Percentiles rank a stretch among this genome's conserved stretches.
phyloP scores from a whole-genome alignment of 2,113 vertebrate genomes.

The Neodontobutis hainanensis region DNA sequence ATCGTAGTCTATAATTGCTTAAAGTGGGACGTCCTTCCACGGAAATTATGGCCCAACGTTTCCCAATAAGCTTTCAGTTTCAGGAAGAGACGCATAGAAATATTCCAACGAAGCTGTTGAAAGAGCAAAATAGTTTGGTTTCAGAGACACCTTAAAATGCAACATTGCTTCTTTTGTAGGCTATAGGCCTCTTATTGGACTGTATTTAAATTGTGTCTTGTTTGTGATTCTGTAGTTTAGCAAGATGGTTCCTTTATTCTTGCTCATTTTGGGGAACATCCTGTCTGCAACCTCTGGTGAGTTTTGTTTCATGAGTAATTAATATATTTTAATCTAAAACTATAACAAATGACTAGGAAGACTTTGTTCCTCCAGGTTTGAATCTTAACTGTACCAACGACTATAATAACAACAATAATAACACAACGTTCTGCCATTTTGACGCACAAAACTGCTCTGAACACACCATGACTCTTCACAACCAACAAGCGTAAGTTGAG shows the following conservation, averaged over 20 bases:
- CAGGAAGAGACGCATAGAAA: slow-evolving; percentile 15
- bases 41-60: slow-evolving; percentile 8
- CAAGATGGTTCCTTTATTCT: background rate
- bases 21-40: slow-evolving; percentile 5
- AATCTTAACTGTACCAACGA: slow-evolving; percentile 62
- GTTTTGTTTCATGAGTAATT: background rate
- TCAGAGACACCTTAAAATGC: too few relatives aligned
- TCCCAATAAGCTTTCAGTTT: slow-evolving; percentile 9
- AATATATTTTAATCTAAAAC: too few relatives aligned
- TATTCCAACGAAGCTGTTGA: background rate
- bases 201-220: background rate
- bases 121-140: background rate
- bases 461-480: slow-evolving; percentile 31
- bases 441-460: slow-evolving; percentile 42
- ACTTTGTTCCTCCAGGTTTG: background rate
- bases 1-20: background rate
- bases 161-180: too few relatives aligned
- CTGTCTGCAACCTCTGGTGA: background rate
- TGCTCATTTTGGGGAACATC: background rate
- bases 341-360: background rate
- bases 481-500: rapidly evolving
- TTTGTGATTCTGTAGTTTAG: slow-evolving; percentile 8
- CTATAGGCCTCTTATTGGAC: too few relatives aligned
- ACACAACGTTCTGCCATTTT: slow-evolving; percentile 56
- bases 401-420: background rate